A percentile compares a stretch with the other conserved stretches of the same genome.
phyloP scores from a whole-genome alignment of 2,797 vertebrate species.

The Macrochelys suwanniensis region DNA sequence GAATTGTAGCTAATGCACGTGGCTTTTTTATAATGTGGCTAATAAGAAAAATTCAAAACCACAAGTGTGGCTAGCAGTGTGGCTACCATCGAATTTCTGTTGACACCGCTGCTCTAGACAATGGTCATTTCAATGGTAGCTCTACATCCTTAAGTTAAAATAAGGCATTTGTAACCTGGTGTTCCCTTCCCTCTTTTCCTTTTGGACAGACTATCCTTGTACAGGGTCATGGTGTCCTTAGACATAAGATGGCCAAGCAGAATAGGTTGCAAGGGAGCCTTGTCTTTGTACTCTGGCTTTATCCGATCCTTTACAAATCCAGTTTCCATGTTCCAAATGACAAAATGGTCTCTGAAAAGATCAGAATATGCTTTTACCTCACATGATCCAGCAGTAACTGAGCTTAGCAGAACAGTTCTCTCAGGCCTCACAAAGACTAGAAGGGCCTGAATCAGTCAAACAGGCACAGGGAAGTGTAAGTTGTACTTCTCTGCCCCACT shows the following conservation, averaged over 20 bases:
- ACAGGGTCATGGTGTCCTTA: conserved; percentile 43
- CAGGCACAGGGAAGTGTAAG: conserved; percentile 22
- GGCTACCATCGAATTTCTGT: too few species aligned
- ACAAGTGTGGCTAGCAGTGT: too few species aligned
- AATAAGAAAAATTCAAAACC: too few species aligned
- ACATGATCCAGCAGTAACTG: conserved; percentile 62
- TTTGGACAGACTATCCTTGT: conserved; percentile 23
- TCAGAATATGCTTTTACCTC: conserved; percentile 55
- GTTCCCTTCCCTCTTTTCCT: conserved; percentile 6
- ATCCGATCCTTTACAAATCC: conserved; percentile 80
- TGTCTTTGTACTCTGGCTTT: conserved; percentile 74
- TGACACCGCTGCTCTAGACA: background rate
- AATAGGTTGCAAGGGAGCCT: conserved; percentile 53
- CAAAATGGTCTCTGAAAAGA: conserved; percentile 83
- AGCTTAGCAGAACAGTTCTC: conserved; percentile 68
- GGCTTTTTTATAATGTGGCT: too few species aligned
- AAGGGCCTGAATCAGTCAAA: conserved; percentile 37
- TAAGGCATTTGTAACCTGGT: background rate
- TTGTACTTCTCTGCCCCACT: conserved; percentile 42
- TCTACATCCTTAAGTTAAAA: conserved; percentile 24
- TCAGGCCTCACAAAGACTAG: conserved; percentile 35
- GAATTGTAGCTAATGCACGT: too few species aligned
- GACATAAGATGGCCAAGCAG: conserved; percentile 1
- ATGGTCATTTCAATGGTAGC: background rate
- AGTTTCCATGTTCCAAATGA: conserved; percentile 81